phyloP scores from a whole-genome alignment of 1,140 invertebrate species.

The Helicorthomorpha holstii region DNA sequence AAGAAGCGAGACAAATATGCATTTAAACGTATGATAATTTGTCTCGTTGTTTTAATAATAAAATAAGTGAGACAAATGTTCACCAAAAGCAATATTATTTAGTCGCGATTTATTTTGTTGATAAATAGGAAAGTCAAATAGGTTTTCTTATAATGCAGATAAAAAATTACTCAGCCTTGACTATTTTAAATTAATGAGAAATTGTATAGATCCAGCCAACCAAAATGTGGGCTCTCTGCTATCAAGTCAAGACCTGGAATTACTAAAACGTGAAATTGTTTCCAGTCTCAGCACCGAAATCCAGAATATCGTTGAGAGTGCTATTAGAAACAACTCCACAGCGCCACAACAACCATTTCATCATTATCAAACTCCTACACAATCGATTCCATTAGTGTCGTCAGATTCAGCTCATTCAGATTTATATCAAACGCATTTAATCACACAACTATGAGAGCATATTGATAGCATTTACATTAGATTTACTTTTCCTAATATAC shows the following conservation, averaged over 20 bases:
- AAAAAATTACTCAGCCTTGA: neutral
- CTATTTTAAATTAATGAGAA: neutral
- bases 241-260: conserved; percentile 20
- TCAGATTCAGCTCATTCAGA: conserved; percentile 18
- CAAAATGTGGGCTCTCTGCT: conserved; percentile 11
- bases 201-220: neutral
- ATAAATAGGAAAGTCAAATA: no score
- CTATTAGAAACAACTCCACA: conserved; percentile 3
- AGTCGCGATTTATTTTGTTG: no score
- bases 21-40: no score
- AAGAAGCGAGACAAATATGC: no score
- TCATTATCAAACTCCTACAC: neutral
- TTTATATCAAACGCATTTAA: conserved; percentile 28
- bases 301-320: conserved; percentile 14
- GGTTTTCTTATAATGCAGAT: neutral
- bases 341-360: conserved; percentile 9
- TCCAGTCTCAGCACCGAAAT: conserved; percentile 21
- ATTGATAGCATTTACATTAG: no score
- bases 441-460: conserved; percentile 23
- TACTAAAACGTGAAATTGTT: conserved; percentile 24
- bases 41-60: no score
- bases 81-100: neutral
- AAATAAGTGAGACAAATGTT: neutral
- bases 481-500: no score
- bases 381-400: neutral